phyloP scores from a whole-genome alignment of 2,797 vertebrate species.

The Parambassis ranga region DNA sequence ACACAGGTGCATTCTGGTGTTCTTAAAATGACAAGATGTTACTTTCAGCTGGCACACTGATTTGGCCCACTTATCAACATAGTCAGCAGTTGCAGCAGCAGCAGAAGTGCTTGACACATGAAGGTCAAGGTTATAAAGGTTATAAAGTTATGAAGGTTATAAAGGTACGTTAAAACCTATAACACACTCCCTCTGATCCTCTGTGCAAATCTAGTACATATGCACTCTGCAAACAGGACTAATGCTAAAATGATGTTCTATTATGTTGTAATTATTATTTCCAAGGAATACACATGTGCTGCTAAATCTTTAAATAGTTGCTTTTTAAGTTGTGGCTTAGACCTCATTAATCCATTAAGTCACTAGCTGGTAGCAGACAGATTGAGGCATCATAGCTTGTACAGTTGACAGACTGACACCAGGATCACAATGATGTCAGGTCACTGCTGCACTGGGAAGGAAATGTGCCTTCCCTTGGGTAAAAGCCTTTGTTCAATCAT shows the following conservation, averaged over 20 bases:
- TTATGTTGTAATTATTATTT: neutral
- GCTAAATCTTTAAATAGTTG: neutral
- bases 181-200: neutral
- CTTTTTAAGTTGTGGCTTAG: neutral
- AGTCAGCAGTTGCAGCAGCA: neutral
- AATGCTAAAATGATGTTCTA: neutral
- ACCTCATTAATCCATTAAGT: neutral
- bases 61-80: neutral
- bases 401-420: neutral
- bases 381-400: neutral
- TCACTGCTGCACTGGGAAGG: slow-evolving; percentile 5
- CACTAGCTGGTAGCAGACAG: neutral
- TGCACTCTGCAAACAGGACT: neutral
- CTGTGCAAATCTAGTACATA: neutral
- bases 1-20: neutral
- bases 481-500: slow-evolving; percentile 56
- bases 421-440: slow-evolving; percentile 18
- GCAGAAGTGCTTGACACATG: neutral
- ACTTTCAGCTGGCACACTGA: neutral
- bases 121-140: neutral
- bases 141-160: neutral
- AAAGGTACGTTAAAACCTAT: neutral
- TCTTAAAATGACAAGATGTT: neutral
- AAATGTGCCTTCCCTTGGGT: slow-evolving; percentile 40
- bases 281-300: neutral